These are phyloP conservation scores for Scaptomyza flava DNA, from an alignment of 2,888 invertebrate species.

Conservation along the genomic window DNA sequence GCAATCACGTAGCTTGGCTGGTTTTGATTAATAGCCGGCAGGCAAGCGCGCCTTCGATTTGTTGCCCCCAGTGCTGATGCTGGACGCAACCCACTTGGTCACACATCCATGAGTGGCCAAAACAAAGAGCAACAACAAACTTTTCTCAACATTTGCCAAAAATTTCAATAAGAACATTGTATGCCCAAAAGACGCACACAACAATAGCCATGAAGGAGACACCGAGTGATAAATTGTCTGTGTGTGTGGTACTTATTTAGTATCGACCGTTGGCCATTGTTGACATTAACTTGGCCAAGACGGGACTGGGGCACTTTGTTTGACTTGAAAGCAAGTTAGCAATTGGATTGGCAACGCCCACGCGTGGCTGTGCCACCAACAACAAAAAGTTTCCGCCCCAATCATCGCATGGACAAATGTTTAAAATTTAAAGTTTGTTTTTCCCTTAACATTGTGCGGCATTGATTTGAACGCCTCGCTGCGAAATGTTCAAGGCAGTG, in stretches of 20 bases:
- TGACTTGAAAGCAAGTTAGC: constrained; percentile 70
- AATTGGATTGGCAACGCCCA: constrained; percentile 67
- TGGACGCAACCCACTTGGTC: constrained; percentile 4
- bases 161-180: constrained; percentile 39
- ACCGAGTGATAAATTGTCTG: constrained; percentile 50
- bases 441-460: constrained; percentile 13
- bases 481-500: constrained; percentile 57
- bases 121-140: constrained; percentile 49
- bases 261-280: constrained; percentile 45
- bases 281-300: constrained; percentile 60
- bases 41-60: constrained; percentile 61
- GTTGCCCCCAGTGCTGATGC: constrained; percentile 2
- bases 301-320: constrained; percentile 47
- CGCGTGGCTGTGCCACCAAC: constrained; percentile 30
- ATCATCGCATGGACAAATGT: constrained; percentile 47
- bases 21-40: constrained; percentile 68
- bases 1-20: constrained; percentile 65
- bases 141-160: constrained; percentile 65
- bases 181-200: constrained; percentile 20
- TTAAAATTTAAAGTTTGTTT: constrained; percentile 57
- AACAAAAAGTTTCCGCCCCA: constrained; percentile 55
- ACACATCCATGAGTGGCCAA: constrained; percentile 48
- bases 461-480: constrained; percentile 54
- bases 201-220: constrained; percentile 14
- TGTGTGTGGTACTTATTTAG: constrained; percentile 52